These are phyloP conservation scores for Eremophila alpestris DNA, from an alignment of 2,797 vertebrate genomes.

Conservation along the genomic window DNA sequence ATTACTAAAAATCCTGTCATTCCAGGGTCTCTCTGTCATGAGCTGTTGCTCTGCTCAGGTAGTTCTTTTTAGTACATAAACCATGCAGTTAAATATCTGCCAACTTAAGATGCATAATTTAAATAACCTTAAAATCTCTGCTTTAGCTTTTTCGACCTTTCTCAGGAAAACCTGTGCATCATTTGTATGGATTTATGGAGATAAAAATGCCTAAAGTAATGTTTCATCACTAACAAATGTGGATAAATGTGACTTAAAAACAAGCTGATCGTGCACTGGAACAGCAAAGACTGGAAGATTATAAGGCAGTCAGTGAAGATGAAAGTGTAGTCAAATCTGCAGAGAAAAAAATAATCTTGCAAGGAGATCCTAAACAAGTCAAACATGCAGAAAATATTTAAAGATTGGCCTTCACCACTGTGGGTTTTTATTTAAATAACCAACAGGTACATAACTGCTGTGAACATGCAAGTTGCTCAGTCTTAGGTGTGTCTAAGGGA, in stretches of 20 bases:
- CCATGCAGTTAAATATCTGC: constrained; percentile 39
- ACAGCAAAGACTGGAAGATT: constrained; percentile 73
- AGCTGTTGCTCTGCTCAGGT: constrained; percentile 53
- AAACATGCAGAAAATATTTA: constrained; percentile 57
- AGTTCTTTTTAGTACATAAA: constrained; percentile 49
- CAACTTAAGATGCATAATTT: constrained; percentile 67
- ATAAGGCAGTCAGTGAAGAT: constrained; percentile 74
- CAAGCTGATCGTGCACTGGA: constrained; percentile 69
- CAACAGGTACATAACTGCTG: not conserved
- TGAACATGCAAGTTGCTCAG: not conserved
- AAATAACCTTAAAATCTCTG: constrained; percentile 59
- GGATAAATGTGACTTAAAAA: constrained; percentile 70
- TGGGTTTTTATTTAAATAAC: not conserved
- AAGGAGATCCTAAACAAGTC: constrained; percentile 62
- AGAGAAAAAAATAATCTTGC: constrained; percentile 14
- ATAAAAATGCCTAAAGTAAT: constrained; percentile 65
- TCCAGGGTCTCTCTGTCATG: constrained; percentile 1
- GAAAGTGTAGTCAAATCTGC: constrained; percentile 70
- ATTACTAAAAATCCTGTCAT: constrained; percentile 60
- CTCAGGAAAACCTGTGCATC: constrained; percentile 28
- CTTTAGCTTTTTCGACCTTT: constrained; percentile 48
- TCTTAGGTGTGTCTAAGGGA: not conserved
- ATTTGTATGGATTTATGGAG: constrained; percentile 73
- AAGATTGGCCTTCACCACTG: not conserved
- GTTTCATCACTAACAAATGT: constrained; percentile 72